phyloP scores from a whole-genome alignment of 2,888 invertebrate species.

The Watsonalla binaria region DNA sequence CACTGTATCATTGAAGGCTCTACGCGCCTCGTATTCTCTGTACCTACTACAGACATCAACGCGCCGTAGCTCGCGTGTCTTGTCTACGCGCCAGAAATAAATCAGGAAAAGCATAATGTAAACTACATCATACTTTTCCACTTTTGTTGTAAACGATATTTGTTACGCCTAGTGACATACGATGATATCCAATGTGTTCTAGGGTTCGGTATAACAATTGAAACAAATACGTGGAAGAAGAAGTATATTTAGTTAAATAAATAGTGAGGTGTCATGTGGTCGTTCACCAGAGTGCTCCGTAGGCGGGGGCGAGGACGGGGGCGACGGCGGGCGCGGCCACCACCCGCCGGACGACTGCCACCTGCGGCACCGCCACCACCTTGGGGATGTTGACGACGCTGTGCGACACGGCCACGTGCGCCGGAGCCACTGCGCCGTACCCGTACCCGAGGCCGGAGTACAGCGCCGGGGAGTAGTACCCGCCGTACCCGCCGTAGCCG shows the following conservation, averaged over 20 bases:
- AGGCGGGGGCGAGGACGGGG: constrained; percentile 2
- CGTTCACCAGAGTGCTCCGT: constrained; percentile 9
- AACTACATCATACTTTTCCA: no score
- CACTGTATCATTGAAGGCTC: no score
- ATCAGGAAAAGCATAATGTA: no score
- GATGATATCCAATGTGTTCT: no score
- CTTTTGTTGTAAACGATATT: no score
- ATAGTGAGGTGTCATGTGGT: not conserved
- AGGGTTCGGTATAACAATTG: no score
- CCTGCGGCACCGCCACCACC: constrained; percentile 9
- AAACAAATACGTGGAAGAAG: not conserved
- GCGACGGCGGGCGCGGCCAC: constrained; percentile 2
- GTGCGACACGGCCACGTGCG: not conserved
- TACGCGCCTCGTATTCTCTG: no score
- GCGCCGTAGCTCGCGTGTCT: no score
- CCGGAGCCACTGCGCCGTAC: not conserved
- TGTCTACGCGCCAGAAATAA: no score
- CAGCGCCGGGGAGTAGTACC: constrained; percentile 3
- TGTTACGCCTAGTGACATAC: no score
- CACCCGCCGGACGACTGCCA: not conserved
- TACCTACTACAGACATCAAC: not conserved
- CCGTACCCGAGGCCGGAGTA: constrained; percentile 6
- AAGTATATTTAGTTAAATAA: not conserved
- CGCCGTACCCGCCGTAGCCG: constrained; percentile 10
- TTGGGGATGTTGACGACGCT: constrained; percentile 6